phyloP scores from a whole-genome alignment of 2,888 invertebrate genomes.

The Drosophila atroscutellata region DNA sequence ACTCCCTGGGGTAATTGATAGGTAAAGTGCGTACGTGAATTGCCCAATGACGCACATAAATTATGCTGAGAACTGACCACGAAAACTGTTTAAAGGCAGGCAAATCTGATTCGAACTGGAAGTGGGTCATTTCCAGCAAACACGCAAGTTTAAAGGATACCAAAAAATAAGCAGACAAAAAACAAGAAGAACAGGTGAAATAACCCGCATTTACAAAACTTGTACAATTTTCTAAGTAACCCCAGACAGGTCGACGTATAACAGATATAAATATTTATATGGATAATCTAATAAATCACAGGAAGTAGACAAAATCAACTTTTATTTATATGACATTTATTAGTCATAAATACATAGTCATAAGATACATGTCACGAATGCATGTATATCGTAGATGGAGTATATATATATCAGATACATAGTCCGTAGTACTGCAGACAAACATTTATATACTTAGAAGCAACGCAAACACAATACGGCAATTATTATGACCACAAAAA shows the following conservation, averaged over 20 bases:
- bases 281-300: conserved; percentile 4
- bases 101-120: conserved; percentile 13
- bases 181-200: not conserved
- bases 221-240: not conserved
- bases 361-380: not conserved
- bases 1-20: conserved; percentile 29
- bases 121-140: conserved; percentile 14
- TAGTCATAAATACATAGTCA: conserved; percentile 13
- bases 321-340: conserved; percentile 42
- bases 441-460: conserved; percentile 5
- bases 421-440: conserved; percentile 9
- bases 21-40: conserved; percentile 33
- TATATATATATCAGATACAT: conserved; percentile 16
- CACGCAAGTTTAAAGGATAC: conserved; percentile 43
- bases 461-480: conserved; percentile 25
- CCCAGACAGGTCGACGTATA: not conserved
- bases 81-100: conserved; percentile 16
- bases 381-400: not conserved
- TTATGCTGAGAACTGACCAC: conserved; percentile 33
- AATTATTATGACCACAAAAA: conserved; percentile 52
- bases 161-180: conserved; percentile 9
- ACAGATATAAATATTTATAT: not conserved
- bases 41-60: conserved; percentile 43
- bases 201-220: not conserved
- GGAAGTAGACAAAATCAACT: conserved; percentile 27